Conservation (phyloP, 2,888 invertebrate genomes). For the Dexiosoma caninum region DNA sequence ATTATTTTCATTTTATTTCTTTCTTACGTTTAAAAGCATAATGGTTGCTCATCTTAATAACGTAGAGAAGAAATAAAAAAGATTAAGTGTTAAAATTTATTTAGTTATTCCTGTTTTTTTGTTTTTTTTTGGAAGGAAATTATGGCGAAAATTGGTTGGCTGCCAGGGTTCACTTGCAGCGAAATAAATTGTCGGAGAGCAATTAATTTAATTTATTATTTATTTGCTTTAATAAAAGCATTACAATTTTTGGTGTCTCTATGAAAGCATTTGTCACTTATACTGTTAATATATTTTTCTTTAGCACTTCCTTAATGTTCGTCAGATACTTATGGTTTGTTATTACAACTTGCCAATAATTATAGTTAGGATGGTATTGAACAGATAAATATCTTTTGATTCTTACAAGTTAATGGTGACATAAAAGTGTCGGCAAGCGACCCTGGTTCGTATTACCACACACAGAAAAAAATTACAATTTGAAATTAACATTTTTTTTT, state of each 20-base stretch:
- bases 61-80: not conserved
- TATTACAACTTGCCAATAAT: not conserved
- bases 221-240: constrained; percentile 17
- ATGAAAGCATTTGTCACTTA: not conserved
- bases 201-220: constrained; percentile 32
- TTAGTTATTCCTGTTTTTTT: not conserved
- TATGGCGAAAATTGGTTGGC: constrained; percentile 29
- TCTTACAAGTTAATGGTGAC: no score
- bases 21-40: constrained; percentile 7
- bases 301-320: constrained; percentile 26
- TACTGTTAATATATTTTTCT: not conserved
- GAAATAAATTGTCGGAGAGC: constrained; percentile 24
- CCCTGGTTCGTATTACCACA: no score
- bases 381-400: not conserved
- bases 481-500: no score
- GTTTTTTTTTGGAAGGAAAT: not conserved
- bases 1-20: not conserved
- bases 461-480: no score
- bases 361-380: not conserved
- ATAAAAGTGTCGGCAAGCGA: no score
- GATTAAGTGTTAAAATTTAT: constrained; percentile 56
- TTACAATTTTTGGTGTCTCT: constrained; percentile 16
- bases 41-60: constrained; percentile 9
- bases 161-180: constrained; percentile 32
- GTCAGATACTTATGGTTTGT: not conserved